These are phyloP conservation scores for Wasmannia auropunctata DNA, from an alignment of 1,140 invertebrate species.

Conservation along the genomic window DNA sequence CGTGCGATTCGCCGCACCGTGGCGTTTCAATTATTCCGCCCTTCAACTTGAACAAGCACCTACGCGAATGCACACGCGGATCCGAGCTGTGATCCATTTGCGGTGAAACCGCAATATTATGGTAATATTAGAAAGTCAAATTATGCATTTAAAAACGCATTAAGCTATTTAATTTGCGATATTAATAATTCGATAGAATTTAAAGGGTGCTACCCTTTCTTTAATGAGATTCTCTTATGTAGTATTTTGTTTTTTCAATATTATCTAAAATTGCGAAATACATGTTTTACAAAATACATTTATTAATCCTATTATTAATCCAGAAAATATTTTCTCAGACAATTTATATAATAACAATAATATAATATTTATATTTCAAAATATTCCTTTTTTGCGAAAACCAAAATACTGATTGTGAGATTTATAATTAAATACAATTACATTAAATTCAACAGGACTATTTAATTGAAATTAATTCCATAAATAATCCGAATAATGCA, in stretches of 20 bases:
- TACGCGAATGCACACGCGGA: not conserved
- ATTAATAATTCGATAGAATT: not conserved
- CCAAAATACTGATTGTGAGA: not conserved
- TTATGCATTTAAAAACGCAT: constrained; percentile 3
- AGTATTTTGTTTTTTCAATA: not conserved
- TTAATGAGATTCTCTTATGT: not conserved
- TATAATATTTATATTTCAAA: not conserved
- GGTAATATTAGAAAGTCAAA: not conserved
- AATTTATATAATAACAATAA: not conserved
- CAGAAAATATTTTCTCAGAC: not conserved
- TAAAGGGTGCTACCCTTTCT: not conserved
- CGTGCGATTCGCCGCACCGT: not conserved
- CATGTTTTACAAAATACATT: not conserved
- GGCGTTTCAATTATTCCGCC: constrained; percentile 68
- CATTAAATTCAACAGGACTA: not conserved
- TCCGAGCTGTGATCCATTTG: not conserved
- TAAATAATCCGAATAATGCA: not conserved
- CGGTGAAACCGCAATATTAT: not conserved
- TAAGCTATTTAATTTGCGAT: not conserved
- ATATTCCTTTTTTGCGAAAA: not conserved
- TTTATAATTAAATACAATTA: not conserved
- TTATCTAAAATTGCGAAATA: not conserved
- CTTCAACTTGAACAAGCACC: constrained; percentile 11
- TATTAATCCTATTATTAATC: no score
- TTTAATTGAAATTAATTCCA: not conserved